phyloP scores from a whole-genome alignment of 2,797 vertebrate species.

The Centropyge bicolor region DNA sequence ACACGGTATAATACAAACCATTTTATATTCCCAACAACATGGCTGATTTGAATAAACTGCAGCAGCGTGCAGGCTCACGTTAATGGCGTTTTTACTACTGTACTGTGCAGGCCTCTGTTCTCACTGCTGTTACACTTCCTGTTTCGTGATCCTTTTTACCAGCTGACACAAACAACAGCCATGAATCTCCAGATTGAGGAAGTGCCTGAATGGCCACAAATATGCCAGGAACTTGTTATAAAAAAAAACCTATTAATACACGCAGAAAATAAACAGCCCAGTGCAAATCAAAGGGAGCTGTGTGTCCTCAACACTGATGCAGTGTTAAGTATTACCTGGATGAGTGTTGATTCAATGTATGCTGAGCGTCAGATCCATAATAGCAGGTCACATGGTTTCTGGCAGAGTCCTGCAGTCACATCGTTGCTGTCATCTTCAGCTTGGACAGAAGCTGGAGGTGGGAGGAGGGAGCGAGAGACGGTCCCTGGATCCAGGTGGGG shows the following conservation, averaged over 20 bases:
- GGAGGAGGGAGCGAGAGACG: not conserved
- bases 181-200: conserved; percentile 53
- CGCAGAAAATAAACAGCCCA: conserved; percentile 1
- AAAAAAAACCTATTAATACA: not conserved
- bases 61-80: not conserved
- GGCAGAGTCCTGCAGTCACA: conserved; percentile 73
- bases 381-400: conserved; percentile 71
- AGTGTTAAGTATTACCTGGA: conserved; percentile 72
- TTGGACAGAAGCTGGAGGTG: conserved; percentile 28
- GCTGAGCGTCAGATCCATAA: conserved; percentile 79
- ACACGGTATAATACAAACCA: conserved; percentile 10
- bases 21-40: not conserved
- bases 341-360: conserved; percentile 76
- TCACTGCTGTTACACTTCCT: conserved; percentile 59
- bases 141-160: conserved; percentile 35
- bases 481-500: conserved; percentile 21
- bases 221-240: not conserved
- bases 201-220: conserved; percentile 33
- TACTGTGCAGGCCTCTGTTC: not conserved
- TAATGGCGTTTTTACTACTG: not conserved
- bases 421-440: conserved; percentile 49
- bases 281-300: conserved; percentile 3
- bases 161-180: conserved; percentile 7
- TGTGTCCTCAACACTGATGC: not conserved
- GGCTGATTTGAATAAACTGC: not conserved